Conservation (phyloP, 1,140 invertebrate species). For the Phocides pigmalion region DNA sequence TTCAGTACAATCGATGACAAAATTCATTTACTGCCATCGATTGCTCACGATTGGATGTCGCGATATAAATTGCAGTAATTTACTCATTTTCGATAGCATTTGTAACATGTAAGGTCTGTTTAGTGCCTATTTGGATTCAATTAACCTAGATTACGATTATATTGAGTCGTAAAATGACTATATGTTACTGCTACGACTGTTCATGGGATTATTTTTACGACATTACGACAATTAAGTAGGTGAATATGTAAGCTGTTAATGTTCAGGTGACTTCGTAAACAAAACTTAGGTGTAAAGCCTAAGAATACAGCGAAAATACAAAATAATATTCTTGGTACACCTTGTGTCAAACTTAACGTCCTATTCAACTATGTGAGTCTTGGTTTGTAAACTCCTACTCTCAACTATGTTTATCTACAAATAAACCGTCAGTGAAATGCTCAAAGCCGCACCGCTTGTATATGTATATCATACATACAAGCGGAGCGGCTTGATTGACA, state of each 20-base stretch:
- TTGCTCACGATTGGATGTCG: conserved; percentile 38
- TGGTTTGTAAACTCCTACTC: too few species aligned
- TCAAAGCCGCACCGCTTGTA: too few species aligned
- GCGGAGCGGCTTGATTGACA: too few species aligned
- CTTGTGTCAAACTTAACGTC: not conserved
- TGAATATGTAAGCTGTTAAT: conserved; percentile 25
- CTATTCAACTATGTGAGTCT: too few species aligned
- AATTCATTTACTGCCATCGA: conserved; percentile 45
- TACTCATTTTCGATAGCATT: conserved; percentile 45
- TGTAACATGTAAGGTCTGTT: conserved; percentile 48
- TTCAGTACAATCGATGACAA: conserved; percentile 61
- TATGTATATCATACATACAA: too few species aligned
- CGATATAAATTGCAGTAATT: conserved; percentile 47
- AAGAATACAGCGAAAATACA: not conserved
- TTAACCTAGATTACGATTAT: conserved; percentile 55
- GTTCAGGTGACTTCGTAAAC: conserved; percentile 23
- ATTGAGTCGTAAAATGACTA: conserved; percentile 50
- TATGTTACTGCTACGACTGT: conserved; percentile 41
- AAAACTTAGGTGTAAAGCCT: conserved; percentile 9
- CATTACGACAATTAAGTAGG: conserved; percentile 31
- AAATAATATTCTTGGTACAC: not conserved
- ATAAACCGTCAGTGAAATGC: too few species aligned
- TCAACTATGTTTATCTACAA: too few species aligned
- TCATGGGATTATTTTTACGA: conserved; percentile 45
- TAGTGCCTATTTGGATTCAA: conserved; percentile 51